phyloP scores from a whole-genome alignment of 2,113 vertebrate genomes.

The Rafetus swinhoei region DNA sequence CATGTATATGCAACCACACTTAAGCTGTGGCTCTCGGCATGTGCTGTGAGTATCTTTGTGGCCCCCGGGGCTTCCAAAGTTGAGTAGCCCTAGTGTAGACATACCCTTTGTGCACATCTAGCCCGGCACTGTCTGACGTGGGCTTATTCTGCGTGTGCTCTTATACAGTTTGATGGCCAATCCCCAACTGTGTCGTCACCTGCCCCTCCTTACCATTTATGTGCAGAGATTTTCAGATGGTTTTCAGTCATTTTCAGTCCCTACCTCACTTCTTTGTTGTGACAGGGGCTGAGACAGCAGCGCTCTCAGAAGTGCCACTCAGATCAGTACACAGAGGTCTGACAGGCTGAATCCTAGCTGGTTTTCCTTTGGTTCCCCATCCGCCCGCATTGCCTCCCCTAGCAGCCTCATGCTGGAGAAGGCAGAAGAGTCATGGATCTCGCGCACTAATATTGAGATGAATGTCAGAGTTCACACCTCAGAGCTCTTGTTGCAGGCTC shows the following conservation, averaged over 20 bases:
- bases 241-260: not conserved
- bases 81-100: too few species aligned
- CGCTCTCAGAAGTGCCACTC: not conserved
- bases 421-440: not conserved
- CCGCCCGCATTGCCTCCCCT: not conserved
- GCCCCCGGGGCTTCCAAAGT: too few species aligned
- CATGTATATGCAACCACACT: too few species aligned
- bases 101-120: too few species aligned
- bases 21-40: too few species aligned
- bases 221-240: not conserved
- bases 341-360: not conserved
- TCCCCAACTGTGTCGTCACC: not conserved
- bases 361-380: too few species aligned
- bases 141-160: not conserved
- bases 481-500: not conserved
- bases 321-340: not conserved
- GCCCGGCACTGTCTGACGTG: not conserved
- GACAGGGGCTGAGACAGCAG: not conserved
- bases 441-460: not conserved
- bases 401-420: not conserved
- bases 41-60: too few species aligned
- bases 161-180: not conserved
- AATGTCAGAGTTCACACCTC: rapidly evolving
- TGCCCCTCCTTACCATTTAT: not conserved
- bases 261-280: not conserved